Percentiles rank a stretch among this genome's conserved stretches.
Evolutionary conservation across 2,797 vertebrate genomes (phyloP).

Genomic region (Morelia viridis): DNA sequence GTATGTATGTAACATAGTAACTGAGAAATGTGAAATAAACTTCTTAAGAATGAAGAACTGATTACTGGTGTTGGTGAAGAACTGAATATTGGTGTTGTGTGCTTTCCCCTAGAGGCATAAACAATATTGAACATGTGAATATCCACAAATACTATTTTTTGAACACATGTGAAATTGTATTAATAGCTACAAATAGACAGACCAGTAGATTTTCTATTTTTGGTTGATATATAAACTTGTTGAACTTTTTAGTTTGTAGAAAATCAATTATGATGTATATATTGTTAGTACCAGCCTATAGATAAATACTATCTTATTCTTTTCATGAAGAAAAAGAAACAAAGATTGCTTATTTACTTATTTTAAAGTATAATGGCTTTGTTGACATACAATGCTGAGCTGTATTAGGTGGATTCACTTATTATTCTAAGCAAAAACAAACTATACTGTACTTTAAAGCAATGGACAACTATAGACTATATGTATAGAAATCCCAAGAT

Average conservation of each 20-base stretch:
- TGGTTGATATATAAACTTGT: constrained; percentile 33
- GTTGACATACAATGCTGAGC: too few relatives aligned
- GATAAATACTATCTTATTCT: constrained; percentile 46
- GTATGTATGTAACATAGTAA: neutral
- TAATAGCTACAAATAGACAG: constrained; percentile 50
- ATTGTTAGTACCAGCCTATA: constrained; percentile 43
- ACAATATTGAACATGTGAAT: neutral
- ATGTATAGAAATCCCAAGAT: too few relatives aligned
- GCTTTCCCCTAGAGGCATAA: neutral
- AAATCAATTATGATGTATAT: constrained; percentile 49
- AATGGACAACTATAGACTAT: too few relatives aligned
- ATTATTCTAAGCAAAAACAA: too few relatives aligned
- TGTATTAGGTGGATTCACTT: too few relatives aligned
- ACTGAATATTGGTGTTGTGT: neutral
- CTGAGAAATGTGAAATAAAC: constrained; percentile 17
- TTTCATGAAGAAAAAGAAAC: constrained; percentile 40
- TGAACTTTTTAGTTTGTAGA: constrained; percentile 27
- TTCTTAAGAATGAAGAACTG: neutral
- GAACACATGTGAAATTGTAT: neutral
- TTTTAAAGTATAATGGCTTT: too few relatives aligned
- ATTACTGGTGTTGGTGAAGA: constrained; percentile 17
- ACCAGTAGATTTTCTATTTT: constrained; percentile 40
- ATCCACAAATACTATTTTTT: neutral
- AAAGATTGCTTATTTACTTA: too few relatives aligned
- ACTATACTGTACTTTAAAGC: too few relatives aligned